Evolutionary conservation across 2,888 invertebrate species (phyloP), one percentile per base, ranked within the genome.

Genomic region (Chrysomela aeneicollis): DNA sequence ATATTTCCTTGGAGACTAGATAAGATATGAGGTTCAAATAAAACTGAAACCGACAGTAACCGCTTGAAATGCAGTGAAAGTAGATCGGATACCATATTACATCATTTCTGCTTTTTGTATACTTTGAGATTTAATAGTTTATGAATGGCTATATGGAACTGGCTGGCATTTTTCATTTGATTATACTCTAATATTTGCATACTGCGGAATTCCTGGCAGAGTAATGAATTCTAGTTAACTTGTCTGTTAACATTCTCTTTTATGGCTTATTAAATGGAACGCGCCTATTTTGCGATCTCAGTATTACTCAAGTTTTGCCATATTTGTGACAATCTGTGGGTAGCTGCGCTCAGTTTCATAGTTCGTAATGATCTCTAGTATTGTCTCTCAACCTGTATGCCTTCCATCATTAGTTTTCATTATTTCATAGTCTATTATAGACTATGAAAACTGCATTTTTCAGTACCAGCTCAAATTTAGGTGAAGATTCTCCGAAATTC

Each of bases 251-350:
- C 64, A 66, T 68, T 68, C 66, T 65, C 67, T 67, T 63, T 64
- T 51, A 54, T 64, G 55, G 62, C 67, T 63, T 63, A 64, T 61
- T 64, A 62, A 67, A 67, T 59, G 58, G 52, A 67, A 62, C 66
- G 65, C 66, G 64, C 66, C 55, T 59, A 62, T 68, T 71, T 68
- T 68, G 69, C 68, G 67, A 69, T 68, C 62, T 66, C 66, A 68
- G 65, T 68, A 51, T 64, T 64, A 62, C 63, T 57, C 62, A 64
- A 62, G 58, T 51, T 42, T 42, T 18, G 52, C 63, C 63, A 49
- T 63, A 58, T 63, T 63, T 58, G 63, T 18, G 52, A 63, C 58
- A 57, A 46, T 63, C 58, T 46, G 58, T 63, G 63, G 63, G 63
- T 26, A 59, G 59, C 46, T 46, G 17, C 9, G 46, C 30, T 19